Percentiles rank a stretch among this genome's conserved stretches.
These are phyloP conservation scores for Drosophila affinis DNA, from an alignment of 2,888 invertebrate genomes.

Conservation along the genomic window DNA sequence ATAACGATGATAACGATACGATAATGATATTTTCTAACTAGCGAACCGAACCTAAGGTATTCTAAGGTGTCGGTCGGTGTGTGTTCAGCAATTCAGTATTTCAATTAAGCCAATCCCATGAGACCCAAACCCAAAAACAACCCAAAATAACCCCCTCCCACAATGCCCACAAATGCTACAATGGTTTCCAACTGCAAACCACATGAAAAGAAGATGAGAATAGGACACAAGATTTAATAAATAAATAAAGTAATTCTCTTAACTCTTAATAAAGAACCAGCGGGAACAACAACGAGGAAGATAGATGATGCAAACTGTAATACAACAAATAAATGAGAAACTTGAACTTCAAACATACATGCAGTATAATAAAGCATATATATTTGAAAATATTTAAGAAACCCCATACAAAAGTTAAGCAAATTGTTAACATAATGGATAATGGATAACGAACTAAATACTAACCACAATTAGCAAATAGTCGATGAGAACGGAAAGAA, in stretches of 20 bases:
- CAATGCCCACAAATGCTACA: conserved; percentile 40
- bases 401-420: conserved; percentile 37
- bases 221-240: conserved; percentile 34
- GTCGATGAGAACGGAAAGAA: conserved; percentile 40
- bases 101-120: conserved; percentile 73
- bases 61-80: conserved; percentile 60
- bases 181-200: conserved; percentile 68
- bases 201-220: conserved; percentile 40
- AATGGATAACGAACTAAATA: conserved; percentile 48
- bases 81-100: conserved; percentile 76
- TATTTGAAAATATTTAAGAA: conserved; percentile 52
- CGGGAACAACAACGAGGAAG: conserved; percentile 73
- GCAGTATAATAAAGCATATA: conserved; percentile 29
- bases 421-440: conserved; percentile 63
- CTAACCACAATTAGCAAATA: conserved; percentile 52
- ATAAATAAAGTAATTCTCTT: conserved; percentile 41
- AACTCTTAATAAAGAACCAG: conserved; percentile 56
- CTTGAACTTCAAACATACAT: conserved; percentile 32
- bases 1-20: conserved; percentile 2
- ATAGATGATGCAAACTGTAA: conserved; percentile 65
- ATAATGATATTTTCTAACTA: conserved; percentile 44
- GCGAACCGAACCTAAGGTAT: conserved; percentile 36
- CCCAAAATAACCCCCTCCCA: conserved; percentile 7
- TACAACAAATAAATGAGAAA: conserved; percentile 56
- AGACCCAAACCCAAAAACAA: conserved; percentile 10